Conservation (phyloP, 1,140 invertebrate species). For the Ganaspis sp. region DNA sequence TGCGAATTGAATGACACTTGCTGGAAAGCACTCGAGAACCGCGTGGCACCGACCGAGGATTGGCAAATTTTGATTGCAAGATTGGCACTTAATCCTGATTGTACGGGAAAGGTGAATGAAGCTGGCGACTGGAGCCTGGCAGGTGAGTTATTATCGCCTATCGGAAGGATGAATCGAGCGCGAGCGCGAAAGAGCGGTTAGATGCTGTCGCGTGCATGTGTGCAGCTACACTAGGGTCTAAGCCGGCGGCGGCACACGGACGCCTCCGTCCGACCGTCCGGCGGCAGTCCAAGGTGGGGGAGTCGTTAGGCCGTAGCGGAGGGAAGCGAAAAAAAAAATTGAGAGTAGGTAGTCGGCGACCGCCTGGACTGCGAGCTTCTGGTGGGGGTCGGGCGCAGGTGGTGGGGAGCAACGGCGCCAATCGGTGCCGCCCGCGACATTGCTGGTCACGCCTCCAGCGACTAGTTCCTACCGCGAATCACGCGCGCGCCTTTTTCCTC, state of each 20-base stretch:
- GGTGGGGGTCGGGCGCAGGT: conserved; percentile 54
- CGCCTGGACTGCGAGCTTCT: conserved; percentile 55
- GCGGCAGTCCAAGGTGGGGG: conserved; percentile 60
- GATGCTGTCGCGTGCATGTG: conserved; percentile 76
- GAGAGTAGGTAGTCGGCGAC: conserved; percentile 56
- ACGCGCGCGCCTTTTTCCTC: conserved; percentile 58
- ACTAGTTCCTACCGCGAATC: conserved; percentile 58
- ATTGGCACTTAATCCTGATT: too few relatives aligned
- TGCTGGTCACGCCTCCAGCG: conserved; percentile 53
- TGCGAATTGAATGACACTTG: too few relatives aligned
- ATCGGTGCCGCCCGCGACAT: conserved; percentile 55
- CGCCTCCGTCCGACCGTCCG: conserved; percentile 57
- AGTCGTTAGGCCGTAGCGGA: conserved; percentile 55
- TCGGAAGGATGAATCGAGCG: conserved; percentile 55
- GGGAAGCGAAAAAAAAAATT: conserved; percentile 56
- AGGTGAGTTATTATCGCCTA: conserved; percentile 53
- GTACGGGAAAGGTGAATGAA: not conserved
- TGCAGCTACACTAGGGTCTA: conserved; percentile 69
- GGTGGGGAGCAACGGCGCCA: conserved; percentile 58
- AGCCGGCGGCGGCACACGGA: conserved; percentile 60
- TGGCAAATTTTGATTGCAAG: too few relatives aligned
- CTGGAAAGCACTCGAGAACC: too few relatives aligned
- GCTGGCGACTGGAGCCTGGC: conserved; percentile 47
- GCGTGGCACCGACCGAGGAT: not conserved
- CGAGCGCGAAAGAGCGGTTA: conserved; percentile 62